Evolutionary conservation across 2,113 vertebrate genomes (phyloP).

Genomic region (Leuciscus idus): DNA sequence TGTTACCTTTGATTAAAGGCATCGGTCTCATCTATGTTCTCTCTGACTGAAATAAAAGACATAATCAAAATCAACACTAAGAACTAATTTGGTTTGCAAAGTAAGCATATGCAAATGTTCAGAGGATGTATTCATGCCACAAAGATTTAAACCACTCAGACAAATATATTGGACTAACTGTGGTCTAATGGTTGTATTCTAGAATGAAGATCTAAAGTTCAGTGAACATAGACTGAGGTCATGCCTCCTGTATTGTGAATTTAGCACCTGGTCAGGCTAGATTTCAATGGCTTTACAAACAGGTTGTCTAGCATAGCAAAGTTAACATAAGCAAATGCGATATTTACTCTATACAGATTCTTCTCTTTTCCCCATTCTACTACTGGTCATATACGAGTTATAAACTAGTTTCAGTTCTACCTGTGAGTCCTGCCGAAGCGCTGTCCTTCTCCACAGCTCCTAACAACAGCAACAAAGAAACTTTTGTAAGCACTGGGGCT

Average conservation of each 20-base stretch:
- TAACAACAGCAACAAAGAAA: neutral
- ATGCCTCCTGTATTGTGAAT: conserved; percentile 26
- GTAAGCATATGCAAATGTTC: conserved; percentile 11
- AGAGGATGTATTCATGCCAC: neutral
- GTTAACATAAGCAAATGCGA: too few relatives aligned
- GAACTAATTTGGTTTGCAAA: neutral
- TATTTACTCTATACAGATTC: neutral
- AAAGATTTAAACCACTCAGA: neutral
- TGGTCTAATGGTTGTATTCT: neutral
- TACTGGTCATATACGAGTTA: neutral
- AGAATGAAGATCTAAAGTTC: neutral
- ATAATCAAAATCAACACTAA: neutral
- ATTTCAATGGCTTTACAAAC: conserved; percentile 26
- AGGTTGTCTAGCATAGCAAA: neutral
- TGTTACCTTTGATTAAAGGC: conserved; percentile 32
- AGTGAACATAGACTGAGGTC: conserved; percentile 3
- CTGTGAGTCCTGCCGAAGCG: neutral
- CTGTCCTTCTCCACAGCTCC: conserved; percentile 39
- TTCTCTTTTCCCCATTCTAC: neutral
- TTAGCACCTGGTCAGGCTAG: neutral
- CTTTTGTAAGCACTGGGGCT: neutral
- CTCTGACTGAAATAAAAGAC: conserved; percentile 26
- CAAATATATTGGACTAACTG: neutral
- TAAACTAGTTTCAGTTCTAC: neutral
- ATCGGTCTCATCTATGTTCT: conserved; percentile 26